These are phyloP conservation scores for Lepus oiostolus DNA, from an alignment of 2,797 vertebrate species.

Conservation along the genomic window DNA sequence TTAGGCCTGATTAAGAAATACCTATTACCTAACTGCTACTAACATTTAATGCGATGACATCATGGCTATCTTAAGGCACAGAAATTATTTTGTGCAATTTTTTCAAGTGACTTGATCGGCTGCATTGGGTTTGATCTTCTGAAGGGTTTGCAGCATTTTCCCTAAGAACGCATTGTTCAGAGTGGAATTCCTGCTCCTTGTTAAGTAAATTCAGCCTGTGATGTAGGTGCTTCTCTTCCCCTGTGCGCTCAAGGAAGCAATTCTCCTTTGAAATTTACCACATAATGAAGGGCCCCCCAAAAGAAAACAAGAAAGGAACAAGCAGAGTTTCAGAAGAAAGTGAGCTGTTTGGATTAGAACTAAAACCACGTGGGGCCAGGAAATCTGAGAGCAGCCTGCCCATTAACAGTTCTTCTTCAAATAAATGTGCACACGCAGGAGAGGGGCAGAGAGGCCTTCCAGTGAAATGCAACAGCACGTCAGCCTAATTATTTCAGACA, in stretches of 20 bases:
- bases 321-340: constrained; percentile 63
- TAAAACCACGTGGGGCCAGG: constrained; percentile 59
- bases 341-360: constrained; percentile 65
- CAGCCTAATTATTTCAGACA: constrained; percentile 69
- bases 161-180: constrained; percentile 44
- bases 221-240: constrained; percentile 68
- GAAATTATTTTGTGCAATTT: constrained; percentile 45
- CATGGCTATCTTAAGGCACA: constrained; percentile 34
- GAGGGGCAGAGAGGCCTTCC: background rate
- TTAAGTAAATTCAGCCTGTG: constrained; percentile 2
- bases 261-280: constrained; percentile 67
- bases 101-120: constrained; percentile 8
- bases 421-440: constrained; percentile 45
- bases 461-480: constrained; percentile 31
- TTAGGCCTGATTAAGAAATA: constrained; percentile 44
- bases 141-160: constrained; percentile 21
- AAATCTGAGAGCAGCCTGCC: constrained; percentile 50
- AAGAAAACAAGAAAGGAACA: background rate
- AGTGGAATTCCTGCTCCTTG: constrained; percentile 8
- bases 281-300: background rate
- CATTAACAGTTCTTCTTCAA: constrained; percentile 70
- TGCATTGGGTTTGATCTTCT: background rate
- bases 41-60: background rate
- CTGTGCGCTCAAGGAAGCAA: constrained; percentile 43
- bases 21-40: constrained; percentile 32